A percentile compares a stretch with the other conserved stretches of the same genome.
Evolutionary conservation across 64 coral and sea anemone species (phyloP).

Genomic region (Cladopsammia gracilis): DNA sequence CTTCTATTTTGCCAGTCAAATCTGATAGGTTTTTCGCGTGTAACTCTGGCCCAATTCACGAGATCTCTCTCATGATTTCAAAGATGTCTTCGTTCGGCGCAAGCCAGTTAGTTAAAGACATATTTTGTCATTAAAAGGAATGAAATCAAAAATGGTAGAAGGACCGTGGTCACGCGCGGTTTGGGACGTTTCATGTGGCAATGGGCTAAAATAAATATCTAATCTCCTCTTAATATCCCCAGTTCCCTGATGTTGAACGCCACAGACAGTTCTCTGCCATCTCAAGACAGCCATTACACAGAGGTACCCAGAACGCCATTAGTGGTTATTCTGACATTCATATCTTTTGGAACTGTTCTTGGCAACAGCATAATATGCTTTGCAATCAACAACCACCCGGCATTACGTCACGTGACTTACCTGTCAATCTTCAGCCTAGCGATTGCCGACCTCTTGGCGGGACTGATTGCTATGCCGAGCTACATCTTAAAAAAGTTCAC

Average conservation of each 20-base stretch:
- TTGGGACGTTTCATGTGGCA: too few relatives aligned
- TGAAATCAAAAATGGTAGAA: too few relatives aligned
- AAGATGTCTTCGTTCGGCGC: too few relatives aligned
- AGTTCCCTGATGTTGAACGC: conserved; percentile 9
- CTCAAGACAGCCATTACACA: not conserved
- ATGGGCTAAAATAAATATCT: too few relatives aligned
- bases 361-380: conserved; percentile 62
- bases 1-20: too few relatives aligned
- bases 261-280: not conserved
- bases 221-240: not conserved
- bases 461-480: conserved; percentile 89
- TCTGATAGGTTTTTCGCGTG: too few relatives aligned
- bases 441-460: conserved; percentile 92
- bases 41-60: too few relatives aligned
- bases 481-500: conserved; percentile 92
- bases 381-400: conserved; percentile 62
- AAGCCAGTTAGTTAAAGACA: too few relatives aligned
- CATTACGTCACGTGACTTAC: conserved; percentile 61
- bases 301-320: conserved; percentile 4
- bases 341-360: conserved; percentile 67
- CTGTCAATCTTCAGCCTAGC: conserved; percentile 80
- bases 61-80: too few relatives aligned
- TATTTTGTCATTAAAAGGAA: too few relatives aligned
- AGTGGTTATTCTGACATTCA: not conserved
- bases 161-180: too few relatives aligned